Conservation (phyloP, 2,888 invertebrate genomes). For the Drosophila kambysellisi region DNA sequence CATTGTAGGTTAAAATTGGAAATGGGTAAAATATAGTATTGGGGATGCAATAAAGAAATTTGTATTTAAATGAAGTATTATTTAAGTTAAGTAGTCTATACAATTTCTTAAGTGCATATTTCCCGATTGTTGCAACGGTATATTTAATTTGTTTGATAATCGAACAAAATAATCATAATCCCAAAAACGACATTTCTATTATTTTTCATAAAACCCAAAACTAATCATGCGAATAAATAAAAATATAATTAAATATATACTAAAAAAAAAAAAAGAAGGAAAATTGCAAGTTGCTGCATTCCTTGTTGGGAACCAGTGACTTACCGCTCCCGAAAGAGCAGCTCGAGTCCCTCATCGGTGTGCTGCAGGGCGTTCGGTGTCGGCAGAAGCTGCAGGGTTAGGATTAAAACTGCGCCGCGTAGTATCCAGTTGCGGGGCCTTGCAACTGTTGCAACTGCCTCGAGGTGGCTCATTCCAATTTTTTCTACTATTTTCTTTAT, state of each 20-base stretch:
- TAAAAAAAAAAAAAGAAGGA: too few species aligned
- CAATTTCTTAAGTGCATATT: not conserved
- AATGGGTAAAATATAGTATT: not conserved
- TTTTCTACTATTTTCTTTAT: too few species aligned
- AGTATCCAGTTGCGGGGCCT: slow-evolving; percentile 60
- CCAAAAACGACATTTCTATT: not conserved
- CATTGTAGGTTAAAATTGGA: not conserved
- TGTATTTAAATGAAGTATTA: not conserved
- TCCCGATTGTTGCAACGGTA: not conserved
- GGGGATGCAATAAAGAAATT: not conserved
- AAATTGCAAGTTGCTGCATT: too few species aligned
- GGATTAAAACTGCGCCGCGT: slow-evolving; percentile 62
- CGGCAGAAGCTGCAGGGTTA: slow-evolving; percentile 66
- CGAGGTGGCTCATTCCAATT: slow-evolving; percentile 23
- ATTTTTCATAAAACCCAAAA: not conserved
- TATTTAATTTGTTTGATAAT: not conserved
- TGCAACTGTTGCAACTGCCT: slow-evolving; percentile 6
- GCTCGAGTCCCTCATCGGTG: slow-evolving; percentile 85
- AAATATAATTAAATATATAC: not conserved
- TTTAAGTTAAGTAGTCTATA: not conserved
- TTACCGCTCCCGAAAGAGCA: slow-evolving; percentile 86
- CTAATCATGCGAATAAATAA: too few species aligned
- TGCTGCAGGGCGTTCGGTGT: slow-evolving; percentile 64
- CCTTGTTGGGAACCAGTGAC: not conserved
- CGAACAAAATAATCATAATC: too few species aligned